phyloP scores from a whole-genome alignment of 2,888 invertebrate genomes.

The Myopa testacea region DNA sequence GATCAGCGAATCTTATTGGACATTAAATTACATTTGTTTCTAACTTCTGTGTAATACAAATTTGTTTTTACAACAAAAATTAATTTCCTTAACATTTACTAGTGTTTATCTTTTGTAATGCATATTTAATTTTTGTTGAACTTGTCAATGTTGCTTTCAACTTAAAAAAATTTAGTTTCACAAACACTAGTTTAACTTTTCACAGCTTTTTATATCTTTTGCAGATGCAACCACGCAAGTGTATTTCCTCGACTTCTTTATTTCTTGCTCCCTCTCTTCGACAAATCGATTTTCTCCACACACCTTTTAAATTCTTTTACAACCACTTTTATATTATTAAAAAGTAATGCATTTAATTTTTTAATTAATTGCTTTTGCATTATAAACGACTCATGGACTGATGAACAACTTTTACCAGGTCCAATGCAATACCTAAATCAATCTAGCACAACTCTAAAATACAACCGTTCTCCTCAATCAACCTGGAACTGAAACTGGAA shows the following conservation, averaged over 20 bases:
- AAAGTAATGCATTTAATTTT: background rate
- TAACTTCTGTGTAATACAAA: no score
- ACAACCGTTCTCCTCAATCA: constrained; percentile 6
- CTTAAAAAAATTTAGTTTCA: background rate
- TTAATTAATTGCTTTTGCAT: no score
- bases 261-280: constrained; percentile 12
- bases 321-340: background rate
- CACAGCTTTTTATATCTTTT: background rate
- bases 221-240: constrained; percentile 33
- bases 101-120: background rate
- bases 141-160: background rate
- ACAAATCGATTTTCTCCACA: constrained; percentile 33
- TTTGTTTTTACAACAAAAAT: no score
- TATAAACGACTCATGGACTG: no score
- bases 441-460: background rate
- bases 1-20: no score
- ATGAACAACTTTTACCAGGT: background rate
- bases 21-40: no score
- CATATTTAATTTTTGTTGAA: background rate
- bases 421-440: background rate
- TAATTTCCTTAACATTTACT: no score
- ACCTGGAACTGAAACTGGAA: constrained; percentile 20
- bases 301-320: constrained; percentile 10
- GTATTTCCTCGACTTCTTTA: constrained; percentile 27
- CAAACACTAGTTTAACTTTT: background rate